Conservation (phyloP, 92 coral and sea anemone genomes). For the Palythoa caribaeorum region DNA sequence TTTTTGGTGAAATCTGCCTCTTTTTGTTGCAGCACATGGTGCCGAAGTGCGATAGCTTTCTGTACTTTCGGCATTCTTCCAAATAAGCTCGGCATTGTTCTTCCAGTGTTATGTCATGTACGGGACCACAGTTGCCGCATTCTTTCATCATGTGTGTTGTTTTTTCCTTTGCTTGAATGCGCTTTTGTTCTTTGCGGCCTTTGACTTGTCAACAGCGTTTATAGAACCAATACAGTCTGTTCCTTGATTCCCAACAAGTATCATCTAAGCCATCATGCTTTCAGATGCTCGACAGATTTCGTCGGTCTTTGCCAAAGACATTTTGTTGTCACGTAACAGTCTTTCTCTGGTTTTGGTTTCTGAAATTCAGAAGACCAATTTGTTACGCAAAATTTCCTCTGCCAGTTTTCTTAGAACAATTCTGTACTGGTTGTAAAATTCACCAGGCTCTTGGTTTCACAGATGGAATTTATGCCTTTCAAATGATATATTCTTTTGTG, state of each 20-base stretch:
- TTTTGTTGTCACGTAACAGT: neutral
- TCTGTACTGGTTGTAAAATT: neutral
- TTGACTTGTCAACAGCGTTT: too few relatives aligned
- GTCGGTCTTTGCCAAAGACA: neutral
- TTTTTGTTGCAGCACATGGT: constrained; percentile 32
- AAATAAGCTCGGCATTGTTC: too few relatives aligned
- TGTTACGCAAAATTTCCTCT: neutral
- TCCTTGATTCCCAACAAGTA: neutral
- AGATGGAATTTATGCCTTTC: neutral
- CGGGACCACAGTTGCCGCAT: constrained; percentile 28
- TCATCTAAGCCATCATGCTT: neutral
- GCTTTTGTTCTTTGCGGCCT: neutral
- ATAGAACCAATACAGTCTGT: too few relatives aligned
- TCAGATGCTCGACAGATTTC: neutral
- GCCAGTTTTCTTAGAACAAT: neutral
- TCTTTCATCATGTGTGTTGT: neutral
- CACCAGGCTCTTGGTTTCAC: neutral
- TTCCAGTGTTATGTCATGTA: too few relatives aligned
- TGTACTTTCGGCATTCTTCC: too few relatives aligned
- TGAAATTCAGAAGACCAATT: neutral
- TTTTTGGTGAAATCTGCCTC: neutral
- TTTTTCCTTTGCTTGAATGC: neutral
- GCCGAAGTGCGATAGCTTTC: too few relatives aligned
- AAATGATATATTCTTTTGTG: neutral
- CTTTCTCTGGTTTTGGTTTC: neutral